Base-by-base conservation (phyloP, 2,888 invertebrate genomes). In the Catocala fraxini region DNA sequence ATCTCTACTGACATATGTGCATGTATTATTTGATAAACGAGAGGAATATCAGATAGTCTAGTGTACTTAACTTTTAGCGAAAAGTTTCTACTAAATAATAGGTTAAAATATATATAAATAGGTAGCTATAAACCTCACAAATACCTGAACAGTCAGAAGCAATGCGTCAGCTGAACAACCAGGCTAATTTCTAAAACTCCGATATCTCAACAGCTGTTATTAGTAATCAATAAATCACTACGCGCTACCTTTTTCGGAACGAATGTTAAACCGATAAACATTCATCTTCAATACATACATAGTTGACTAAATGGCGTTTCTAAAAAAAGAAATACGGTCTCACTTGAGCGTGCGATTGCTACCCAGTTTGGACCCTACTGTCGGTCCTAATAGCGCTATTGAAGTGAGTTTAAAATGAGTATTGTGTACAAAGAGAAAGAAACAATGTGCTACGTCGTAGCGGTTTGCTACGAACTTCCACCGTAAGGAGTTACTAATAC, bases 271-370 rank as follows among this genome's bases (percentile, higher is more conserved):
- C 80, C 86, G 81, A 86, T 87, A 87, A 86, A 87, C 86, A 88
- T 88, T 87, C 85, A 88, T 88, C 88, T 89, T 83, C 83, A 80
- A 87, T 88, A 85, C 83, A 82, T 84, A 87, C 83, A 82, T 84
- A 87, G 86, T 86, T 87, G 87, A 88, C 89, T 88, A 87, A 87
- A 87, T 83, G 86, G 82, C 73, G 77, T 82, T 80, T 83, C 78
- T 81, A 84, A 85, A 87, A 85, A 89, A 87, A 83, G 80, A 82
- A 85, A 80, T 81, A 83, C 78, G 81, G 80, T 83, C 80, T 75
- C 85, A 82, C 85, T 86, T 86, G 83, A 83, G 81, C 82, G 82
- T 81, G 70, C 84, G 80, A 85, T 85, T 83, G 81, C 80, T 77
- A 80, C 76, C 75, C 79, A 76, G 74, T 74, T 65, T 42, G 52